Evolutionary conservation across 2,797 vertebrate genomes (phyloP).

Genomic region (Pipistrellus pygmaeus): DNA sequence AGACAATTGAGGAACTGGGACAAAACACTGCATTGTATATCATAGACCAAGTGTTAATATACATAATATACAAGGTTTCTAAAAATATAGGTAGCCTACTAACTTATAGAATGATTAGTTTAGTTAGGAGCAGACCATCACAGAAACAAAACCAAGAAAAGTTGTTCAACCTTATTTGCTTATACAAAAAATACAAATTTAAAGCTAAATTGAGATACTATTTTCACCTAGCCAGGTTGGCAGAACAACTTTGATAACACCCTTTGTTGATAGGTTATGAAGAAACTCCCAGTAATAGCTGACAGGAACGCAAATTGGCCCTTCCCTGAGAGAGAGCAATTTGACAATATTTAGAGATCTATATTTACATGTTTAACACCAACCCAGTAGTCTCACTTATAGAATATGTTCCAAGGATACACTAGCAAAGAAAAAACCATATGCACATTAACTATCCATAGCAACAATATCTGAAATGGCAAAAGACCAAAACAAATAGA

Average conservation of each 20-base stretch:
- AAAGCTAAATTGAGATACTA: constrained; percentile 22
- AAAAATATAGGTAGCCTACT: neutral
- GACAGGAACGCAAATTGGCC: neutral
- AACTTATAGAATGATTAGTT: neutral
- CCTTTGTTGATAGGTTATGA: neutral
- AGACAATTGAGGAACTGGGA: neutral
- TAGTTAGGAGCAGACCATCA: neutral
- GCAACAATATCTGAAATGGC: neutral
- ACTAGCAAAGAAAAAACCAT: neutral
- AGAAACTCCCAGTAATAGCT: neutral
- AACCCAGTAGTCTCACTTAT: neutral
- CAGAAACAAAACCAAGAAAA: constrained; percentile 50
- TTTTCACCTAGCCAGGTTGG: constrained; percentile 10
- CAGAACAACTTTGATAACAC: neutral
- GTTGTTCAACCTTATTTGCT: constrained; percentile 4
- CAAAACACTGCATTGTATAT: neutral
- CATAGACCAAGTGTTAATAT: neutral
- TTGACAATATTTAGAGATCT: neutral
- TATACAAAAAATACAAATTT: constrained; percentile 45
- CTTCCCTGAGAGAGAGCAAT: neutral
- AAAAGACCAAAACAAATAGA: constrained; percentile 7
- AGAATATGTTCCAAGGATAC: constrained; percentile 37
- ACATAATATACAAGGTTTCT: neutral
- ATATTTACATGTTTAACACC: neutral
- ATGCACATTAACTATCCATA: neutral